These are phyloP conservation scores for Ageneiosus marmoratus DNA, from an alignment of 2,113 vertebrate species.

Conservation along the genomic window DNA sequence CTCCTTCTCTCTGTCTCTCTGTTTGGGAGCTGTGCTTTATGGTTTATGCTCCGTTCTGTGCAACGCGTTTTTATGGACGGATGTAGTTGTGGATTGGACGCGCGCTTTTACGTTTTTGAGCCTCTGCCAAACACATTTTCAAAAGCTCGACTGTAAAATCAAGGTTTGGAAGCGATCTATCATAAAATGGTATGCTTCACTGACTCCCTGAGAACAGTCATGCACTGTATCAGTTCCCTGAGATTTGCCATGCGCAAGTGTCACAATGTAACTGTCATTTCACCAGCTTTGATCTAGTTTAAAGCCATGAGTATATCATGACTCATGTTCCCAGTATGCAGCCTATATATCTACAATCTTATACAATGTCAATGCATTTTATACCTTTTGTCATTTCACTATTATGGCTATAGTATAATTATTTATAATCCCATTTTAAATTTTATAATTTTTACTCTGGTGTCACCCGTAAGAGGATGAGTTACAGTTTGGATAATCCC, in stretches of 20 bases:
- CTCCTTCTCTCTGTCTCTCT: not conserved
- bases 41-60: constrained; percentile 23
- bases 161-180: not conserved
- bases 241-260: not conserved
- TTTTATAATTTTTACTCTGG: not conserved
- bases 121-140: not conserved
- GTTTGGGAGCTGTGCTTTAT: not conserved
- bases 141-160: not conserved
- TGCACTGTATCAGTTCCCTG: not conserved
- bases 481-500: not conserved
- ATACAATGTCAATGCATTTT: not conserved
- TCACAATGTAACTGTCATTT: not conserved
- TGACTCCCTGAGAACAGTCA: not conserved
- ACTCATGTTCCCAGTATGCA: not conserved
- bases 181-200: not conserved
- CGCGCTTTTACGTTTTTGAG: not conserved
- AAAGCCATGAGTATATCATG: not conserved
- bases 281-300: not conserved
- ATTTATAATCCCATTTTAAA: not conserved
- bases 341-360: not conserved
- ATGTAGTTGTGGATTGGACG: not conserved
- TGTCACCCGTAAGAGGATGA: not conserved
- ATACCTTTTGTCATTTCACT: not conserved
- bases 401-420: not conserved
- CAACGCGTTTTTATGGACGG: constrained; percentile 42